A percentile compares a stretch with the other conserved stretches of the same genome.
phyloP scores from a whole-genome alignment of 2,113 vertebrate genomes.

The Grantiella picta region DNA sequence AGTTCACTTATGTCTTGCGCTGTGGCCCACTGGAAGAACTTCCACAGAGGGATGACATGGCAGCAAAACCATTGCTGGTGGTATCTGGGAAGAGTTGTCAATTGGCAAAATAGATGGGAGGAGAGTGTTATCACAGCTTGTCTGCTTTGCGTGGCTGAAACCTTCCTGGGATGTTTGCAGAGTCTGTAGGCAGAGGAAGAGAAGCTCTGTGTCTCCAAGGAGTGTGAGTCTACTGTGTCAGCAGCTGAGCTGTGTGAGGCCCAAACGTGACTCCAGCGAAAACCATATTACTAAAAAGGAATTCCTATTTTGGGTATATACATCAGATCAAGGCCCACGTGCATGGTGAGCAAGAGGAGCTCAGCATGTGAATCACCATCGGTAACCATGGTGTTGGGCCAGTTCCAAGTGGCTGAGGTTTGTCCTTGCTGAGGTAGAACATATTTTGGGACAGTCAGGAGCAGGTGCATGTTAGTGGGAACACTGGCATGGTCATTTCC shows the following conservation, averaged over 20 bases:
- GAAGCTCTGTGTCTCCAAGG: neutral
- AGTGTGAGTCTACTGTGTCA: neutral
- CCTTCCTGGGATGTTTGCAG: neutral
- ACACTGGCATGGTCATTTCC: neutral
- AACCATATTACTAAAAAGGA: neutral
- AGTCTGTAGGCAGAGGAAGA: neutral
- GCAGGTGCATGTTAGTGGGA: neutral
- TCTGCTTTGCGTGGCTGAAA: neutral
- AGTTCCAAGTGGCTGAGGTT: neutral
- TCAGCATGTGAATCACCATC: neutral
- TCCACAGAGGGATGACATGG: rapidly evolving
- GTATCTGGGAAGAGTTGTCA: neutral
- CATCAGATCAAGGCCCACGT: neutral
- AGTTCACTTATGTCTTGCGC: rapidly evolving
- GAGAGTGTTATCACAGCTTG: neutral
- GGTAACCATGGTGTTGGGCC: rapidly evolving
- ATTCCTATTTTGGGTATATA: neutral
- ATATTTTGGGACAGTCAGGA: neutral
- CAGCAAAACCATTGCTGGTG: neutral
- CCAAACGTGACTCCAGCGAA: neutral
- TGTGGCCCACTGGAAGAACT: neutral
- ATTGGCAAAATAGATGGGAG: neutral
- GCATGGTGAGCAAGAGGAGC: neutral
- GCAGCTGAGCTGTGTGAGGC: neutral
- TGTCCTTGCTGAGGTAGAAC: neutral